Evolutionary conservation across 1,140 invertebrate species (phyloP).

Genomic region (Sesamia nonagrioides): DNA sequence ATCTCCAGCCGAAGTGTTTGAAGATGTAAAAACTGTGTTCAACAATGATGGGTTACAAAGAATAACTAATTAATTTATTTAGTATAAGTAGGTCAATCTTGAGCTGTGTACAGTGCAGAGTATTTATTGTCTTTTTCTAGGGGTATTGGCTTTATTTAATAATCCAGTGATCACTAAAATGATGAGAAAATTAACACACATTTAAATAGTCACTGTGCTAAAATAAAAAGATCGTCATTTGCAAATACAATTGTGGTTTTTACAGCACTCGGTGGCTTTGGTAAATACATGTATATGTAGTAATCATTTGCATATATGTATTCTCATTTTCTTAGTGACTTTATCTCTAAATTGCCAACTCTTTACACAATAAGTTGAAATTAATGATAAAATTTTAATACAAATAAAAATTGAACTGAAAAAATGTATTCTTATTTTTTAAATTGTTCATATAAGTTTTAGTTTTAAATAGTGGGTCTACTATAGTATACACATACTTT

Average conservation of each 20-base stretch:
- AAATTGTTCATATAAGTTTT: background rate
- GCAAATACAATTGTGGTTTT: background rate
- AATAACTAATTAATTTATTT: slow-evolving; percentile 64
- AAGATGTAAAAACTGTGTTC: slow-evolving; percentile 85
- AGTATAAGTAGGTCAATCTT: slow-evolving; percentile 58
- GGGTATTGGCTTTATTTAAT: slow-evolving; percentile 48
- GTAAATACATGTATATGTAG: background rate
- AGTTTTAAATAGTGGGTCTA: background rate
- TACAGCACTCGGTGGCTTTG: background rate
- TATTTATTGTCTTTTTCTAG: slow-evolving; percentile 48
- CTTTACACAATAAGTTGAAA: background rate
- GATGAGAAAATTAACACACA: background rate
- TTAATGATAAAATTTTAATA: slow-evolving; percentile 15
- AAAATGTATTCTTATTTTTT: slow-evolving; percentile 36
- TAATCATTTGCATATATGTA: background rate
- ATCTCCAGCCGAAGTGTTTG: slow-evolving; percentile 91
- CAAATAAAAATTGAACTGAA: slow-evolving; percentile 10
- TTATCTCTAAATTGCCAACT: slow-evolving; percentile 5
- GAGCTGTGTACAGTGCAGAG: slow-evolving; percentile 22
- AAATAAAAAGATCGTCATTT: background rate
- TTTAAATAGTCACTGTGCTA: background rate
- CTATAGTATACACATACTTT: slow-evolving; percentile 2
- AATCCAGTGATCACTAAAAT: slow-evolving; percentile 43
- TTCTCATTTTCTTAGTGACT: background rate
- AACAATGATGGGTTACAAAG: slow-evolving; percentile 59